Evolutionary conservation across 2,113 vertebrate genomes (phyloP).

Genomic region (Zosterops borbonicus): DNA sequence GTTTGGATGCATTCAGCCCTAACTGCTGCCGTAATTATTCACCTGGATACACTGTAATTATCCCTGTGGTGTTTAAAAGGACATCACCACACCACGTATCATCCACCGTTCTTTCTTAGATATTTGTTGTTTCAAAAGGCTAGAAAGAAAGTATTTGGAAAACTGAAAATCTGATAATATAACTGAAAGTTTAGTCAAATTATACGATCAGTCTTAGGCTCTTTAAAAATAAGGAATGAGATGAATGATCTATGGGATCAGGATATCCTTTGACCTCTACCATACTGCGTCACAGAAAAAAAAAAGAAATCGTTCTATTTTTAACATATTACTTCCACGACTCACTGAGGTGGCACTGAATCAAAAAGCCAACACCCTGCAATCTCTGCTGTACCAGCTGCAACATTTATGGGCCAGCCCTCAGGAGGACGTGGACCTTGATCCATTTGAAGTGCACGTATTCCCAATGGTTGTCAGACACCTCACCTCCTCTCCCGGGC

Average conservation of each 20-base stretch:
- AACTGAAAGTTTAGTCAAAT: background rate
- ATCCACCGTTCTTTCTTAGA: rapidly evolving
- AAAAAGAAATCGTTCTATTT: background rate
- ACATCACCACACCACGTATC: background rate
- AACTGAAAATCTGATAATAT: background rate
- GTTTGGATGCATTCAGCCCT: background rate
- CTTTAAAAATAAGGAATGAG: background rate
- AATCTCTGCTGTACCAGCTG: background rate
- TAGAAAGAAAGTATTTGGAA: background rate
- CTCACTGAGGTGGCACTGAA: background rate
- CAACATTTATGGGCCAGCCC: background rate
- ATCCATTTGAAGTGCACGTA: rapidly evolving
- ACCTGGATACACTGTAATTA: background rate
- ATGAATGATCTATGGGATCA: rapidly evolving
- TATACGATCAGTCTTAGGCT: background rate
- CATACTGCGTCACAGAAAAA: background rate
- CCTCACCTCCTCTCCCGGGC: background rate
- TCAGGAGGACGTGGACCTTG: background rate
- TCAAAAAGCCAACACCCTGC: background rate
- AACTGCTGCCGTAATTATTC: background rate
- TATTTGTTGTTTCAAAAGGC: background rate
- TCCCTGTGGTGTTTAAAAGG: background rate
- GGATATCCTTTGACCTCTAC: background rate
- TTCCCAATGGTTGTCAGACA: background rate
- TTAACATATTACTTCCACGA: background rate